phyloP scores from a whole-genome alignment of 2,888 invertebrate species.

The Harpalus rubripes region DNA sequence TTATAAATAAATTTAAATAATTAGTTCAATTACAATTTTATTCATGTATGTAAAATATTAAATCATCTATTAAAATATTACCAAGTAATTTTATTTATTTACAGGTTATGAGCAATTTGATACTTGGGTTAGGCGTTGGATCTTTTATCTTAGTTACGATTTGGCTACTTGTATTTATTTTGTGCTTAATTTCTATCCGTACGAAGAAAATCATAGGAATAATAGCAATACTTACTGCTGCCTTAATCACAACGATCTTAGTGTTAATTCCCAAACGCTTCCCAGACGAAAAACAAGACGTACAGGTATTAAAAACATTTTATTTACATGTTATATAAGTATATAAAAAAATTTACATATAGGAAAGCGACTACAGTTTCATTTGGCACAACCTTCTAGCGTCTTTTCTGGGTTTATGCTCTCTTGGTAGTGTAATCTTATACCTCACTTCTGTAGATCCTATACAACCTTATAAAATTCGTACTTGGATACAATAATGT shows the following conservation, averaged over 20 bases:
- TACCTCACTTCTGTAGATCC: slow-evolving; percentile 79
- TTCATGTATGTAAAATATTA: slow-evolving; percentile 27
- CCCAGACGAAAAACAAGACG: slow-evolving; percentile 7
- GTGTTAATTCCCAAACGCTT: slow-evolving; percentile 80
- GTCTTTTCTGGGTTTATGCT: slow-evolving; percentile 76
- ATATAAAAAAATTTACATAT: slow-evolving; percentile 70
- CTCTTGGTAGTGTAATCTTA: slow-evolving; percentile 77
- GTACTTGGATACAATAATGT: slow-evolving; percentile 39
- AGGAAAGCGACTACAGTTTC: slow-evolving; percentile 80
- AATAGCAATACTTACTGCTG: slow-evolving; percentile 80
- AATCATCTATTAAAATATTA: slow-evolving; percentile 19
- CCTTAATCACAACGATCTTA: slow-evolving; percentile 81
- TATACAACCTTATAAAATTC: slow-evolving; percentile 67
- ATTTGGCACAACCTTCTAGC: slow-evolving; percentile 79
- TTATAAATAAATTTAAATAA: slow-evolving; percentile 34
- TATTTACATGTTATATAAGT: not conserved
- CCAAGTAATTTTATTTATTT: slow-evolving; percentile 5
- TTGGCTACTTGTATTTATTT: slow-evolving; percentile 82
- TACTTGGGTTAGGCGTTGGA: slow-evolving; percentile 80
- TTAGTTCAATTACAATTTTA: slow-evolving; percentile 34
- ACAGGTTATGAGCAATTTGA: slow-evolving; percentile 56
- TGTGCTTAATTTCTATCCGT: slow-evolving; percentile 83
- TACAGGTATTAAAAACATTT: slow-evolving; percentile 29
- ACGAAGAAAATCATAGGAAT: slow-evolving; percentile 84
- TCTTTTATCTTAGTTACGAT: slow-evolving; percentile 83